Base-by-base conservation (phyloP, 1,140 invertebrate species). In the Drosophila ohnishii region DNA sequence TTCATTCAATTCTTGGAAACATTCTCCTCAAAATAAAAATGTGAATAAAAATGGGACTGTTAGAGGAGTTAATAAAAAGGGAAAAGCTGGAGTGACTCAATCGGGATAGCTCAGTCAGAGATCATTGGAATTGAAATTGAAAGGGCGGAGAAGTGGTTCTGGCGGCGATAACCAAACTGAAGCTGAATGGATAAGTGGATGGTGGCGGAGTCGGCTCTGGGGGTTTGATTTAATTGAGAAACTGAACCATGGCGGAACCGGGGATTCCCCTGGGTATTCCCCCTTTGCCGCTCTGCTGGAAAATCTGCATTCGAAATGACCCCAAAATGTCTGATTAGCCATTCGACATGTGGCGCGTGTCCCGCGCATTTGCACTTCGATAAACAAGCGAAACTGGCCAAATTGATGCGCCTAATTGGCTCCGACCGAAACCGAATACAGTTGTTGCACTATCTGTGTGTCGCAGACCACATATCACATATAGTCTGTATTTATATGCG, bases 341-440 rank as follows among this genome's bases (percentile, higher is more conserved):
- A 78, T 71, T 74, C 79, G 79, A 83, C 83, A 86, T 86, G 83
- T 87, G 82, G 83, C 75, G 65, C 74, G 75, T 81, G 82, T 78
- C 62, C n/a, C 51, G 39, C 61, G 60, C 51, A n/a, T n/a, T 63
- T 63, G 51, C 60, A 63, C 61, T 63, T 64, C 66, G 56, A 73
- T 72, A 84, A 83, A 75, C 82, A 77, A 65, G 67, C 50, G 48
- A 67, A 55, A 39, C 73, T 58, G 63, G 42, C 65, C 78, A 47
- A 75, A 83, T 82, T 80, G 83, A 87, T 86, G 79, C 75, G 83
- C 75, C 75, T 86, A 87, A 86, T 86, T 86, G 82, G 63, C 83
- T 50, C 64, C 53, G 16, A 67, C 48, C 75, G 75, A 84, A 75
- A 61, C 56, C 81, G 63, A 55, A 65, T 62, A 67, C 51, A 51